Conservation (phyloP, 2,888 invertebrate genomes). For the Polyommatus icarus region DNA sequence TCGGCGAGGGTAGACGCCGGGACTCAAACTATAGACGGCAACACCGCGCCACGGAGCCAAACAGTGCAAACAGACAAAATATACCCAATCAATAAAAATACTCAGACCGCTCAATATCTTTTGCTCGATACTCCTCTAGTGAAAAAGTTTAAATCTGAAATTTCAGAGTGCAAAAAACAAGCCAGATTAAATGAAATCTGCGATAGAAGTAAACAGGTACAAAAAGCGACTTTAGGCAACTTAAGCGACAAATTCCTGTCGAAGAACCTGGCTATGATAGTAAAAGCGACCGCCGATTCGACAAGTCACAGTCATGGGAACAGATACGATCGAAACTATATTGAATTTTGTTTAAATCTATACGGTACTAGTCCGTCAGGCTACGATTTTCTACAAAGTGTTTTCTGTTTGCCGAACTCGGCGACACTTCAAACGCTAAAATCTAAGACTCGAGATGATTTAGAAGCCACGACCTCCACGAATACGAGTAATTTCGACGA, state of each 20-base stretch:
- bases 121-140: neutral
- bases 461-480: neutral
- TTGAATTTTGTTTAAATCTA: neutral
- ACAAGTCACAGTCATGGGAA: neutral
- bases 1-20: neutral
- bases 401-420: neutral
- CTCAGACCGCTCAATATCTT: neutral
- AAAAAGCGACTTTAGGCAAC: neutral
- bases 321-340: neutral
- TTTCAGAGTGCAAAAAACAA: conserved; percentile 6
- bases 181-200: neutral
- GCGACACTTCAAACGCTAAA: neutral
- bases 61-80: neutral
- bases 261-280: neutral
- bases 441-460: neutral
- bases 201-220: neutral
- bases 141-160: neutral
- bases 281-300: neutral
- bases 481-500: neutral
- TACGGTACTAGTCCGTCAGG: neutral
- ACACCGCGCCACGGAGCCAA: neutral
- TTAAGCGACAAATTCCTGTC: neutral
- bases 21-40: neutral
- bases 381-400: neutral
- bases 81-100: neutral